Evolutionary conservation across 2,888 invertebrate genomes (phyloP).

Genomic region (Calameuta pallipes): DNA sequence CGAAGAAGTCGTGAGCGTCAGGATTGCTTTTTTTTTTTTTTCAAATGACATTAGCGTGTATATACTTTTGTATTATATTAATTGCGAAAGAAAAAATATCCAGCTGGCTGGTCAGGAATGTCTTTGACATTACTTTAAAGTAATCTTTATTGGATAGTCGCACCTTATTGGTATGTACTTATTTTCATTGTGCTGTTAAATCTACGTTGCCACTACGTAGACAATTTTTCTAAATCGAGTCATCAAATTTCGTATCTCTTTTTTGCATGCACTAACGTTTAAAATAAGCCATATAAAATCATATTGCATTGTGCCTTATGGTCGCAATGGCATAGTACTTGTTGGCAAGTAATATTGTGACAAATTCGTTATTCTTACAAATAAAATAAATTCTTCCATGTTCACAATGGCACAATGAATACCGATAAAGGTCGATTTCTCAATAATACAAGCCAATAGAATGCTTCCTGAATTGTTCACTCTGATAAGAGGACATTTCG

Average conservation of each 20-base stretch:
- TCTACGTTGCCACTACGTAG: background rate
- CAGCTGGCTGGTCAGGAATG: background rate
- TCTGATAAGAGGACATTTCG: background rate
- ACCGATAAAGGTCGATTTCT: background rate
- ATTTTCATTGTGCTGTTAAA: background rate
- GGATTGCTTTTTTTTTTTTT: background rate
- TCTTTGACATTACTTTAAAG: background rate
- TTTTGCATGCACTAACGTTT: background rate
- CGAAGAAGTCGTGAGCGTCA: background rate
- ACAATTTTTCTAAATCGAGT: background rate
- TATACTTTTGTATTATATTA: background rate
- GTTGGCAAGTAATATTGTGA: too few relatives aligned
- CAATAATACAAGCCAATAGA: background rate
- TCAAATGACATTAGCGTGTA: background rate
- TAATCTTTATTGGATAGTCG: background rate
- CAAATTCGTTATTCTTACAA: too few relatives aligned
- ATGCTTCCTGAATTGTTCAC: background rate
- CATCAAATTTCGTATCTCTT: background rate
- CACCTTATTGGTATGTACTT: background rate
- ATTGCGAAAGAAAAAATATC: background rate
- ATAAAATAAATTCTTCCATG: background rate
- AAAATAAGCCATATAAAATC: background rate
- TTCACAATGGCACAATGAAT: background rate
- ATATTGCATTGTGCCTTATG: background rate
- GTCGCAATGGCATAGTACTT: background rate